Conservation (phyloP, 1,140 invertebrate genomes). For the Meloidogyne chitwoodi region DNA sequence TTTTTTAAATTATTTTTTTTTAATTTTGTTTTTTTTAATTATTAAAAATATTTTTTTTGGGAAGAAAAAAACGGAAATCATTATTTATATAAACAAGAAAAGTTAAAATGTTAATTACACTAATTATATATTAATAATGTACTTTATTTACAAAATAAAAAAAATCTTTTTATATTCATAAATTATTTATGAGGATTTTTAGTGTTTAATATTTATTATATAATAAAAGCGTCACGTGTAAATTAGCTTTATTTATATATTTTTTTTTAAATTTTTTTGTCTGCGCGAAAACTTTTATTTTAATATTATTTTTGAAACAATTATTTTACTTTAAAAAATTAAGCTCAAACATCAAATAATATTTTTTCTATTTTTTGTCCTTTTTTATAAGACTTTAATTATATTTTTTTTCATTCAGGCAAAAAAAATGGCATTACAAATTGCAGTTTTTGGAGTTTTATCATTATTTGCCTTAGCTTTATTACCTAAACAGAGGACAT, state of each 20-base stretch:
- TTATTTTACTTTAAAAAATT: background rate
- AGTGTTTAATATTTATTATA: background rate
- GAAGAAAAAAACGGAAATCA: background rate
- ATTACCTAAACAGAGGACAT: background rate
- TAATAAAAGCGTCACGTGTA: background rate
- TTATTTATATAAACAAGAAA: background rate
- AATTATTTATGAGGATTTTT: background rate
- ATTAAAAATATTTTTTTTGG: no score
- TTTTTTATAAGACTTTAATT: background rate
- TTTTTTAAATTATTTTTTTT: no score
- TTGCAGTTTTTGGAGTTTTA: background rate
- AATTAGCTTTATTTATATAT: background rate
- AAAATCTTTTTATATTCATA: background rate
- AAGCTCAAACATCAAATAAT: background rate
- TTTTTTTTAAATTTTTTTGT: background rate
- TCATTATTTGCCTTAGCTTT: background rate
- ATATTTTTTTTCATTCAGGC: background rate
- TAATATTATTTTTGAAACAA: background rate
- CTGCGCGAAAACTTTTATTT: background rate
- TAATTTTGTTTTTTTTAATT: no score
- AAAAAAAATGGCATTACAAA: background rate
- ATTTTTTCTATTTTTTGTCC: background rate
- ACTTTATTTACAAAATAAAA: no score
- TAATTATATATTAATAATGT: no score
- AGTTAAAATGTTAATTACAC: no score